phyloP scores from a whole-genome alignment of 2,113 vertebrate species.

The Rhipidura dahli region DNA sequence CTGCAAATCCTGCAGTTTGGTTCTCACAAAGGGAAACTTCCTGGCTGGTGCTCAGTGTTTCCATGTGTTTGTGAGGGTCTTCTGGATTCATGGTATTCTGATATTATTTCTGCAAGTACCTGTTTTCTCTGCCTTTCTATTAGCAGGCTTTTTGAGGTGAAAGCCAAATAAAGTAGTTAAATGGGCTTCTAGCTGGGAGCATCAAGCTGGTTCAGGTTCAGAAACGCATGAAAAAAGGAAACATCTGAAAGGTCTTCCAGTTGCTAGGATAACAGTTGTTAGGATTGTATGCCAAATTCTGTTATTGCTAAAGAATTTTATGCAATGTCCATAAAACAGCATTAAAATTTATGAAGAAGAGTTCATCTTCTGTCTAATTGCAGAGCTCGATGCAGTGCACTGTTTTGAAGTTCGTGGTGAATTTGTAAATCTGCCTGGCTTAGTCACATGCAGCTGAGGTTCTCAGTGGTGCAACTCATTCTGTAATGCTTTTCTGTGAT shows the following conservation, averaged over 20 bases:
- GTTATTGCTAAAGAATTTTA: neutral
- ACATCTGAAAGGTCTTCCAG: neutral
- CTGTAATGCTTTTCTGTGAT: neutral
- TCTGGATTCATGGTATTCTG: neutral
- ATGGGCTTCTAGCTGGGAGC: neutral
- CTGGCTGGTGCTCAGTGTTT: neutral
- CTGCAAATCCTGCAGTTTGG: neutral
- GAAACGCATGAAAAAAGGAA: neutral
- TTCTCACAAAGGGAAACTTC: neutral
- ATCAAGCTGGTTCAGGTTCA: neutral
- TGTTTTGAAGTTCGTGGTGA: neutral
- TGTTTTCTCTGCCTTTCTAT: neutral
- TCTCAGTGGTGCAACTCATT: neutral
- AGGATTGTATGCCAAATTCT: neutral
- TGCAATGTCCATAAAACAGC: neutral
- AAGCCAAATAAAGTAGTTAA: neutral
- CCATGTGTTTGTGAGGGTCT: neutral
- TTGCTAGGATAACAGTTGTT: neutral
- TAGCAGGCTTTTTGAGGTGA: neutral
- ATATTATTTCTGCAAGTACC: neutral
- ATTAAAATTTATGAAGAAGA: neutral
- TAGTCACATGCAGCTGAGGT: neutral
- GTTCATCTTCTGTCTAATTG: neutral
- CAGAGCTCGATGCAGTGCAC: neutral
- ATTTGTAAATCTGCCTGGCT: neutral